Conservation (phyloP, 2,113 vertebrate genomes). For the Pan paniscus region DNA sequence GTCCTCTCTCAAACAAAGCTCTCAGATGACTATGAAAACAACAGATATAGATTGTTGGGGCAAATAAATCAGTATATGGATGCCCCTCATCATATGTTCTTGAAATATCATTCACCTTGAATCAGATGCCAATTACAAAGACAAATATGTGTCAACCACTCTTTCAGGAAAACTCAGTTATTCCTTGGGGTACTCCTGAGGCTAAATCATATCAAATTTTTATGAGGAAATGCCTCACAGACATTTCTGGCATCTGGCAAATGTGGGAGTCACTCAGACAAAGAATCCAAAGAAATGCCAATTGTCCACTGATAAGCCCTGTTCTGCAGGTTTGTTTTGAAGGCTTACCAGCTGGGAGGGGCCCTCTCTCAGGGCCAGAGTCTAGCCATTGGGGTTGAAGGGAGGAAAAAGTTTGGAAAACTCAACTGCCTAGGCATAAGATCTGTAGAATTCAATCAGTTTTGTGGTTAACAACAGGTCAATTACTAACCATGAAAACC, state of each 20-base stretch:
- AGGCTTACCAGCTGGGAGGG: not conserved
- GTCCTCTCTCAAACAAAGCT: not conserved
- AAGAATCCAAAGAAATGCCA: not conserved
- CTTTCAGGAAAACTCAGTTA: not conserved
- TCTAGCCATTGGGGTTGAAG: not conserved
- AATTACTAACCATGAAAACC: not conserved
- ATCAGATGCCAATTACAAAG: not conserved
- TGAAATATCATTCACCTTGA: not conserved
- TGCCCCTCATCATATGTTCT: not conserved
- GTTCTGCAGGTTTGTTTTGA: not conserved
- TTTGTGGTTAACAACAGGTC: not conserved
- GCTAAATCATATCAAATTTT: not conserved
- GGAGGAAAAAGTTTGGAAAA: not conserved
- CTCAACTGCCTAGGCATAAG: not conserved
- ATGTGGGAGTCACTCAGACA: not conserved
- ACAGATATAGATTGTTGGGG: not conserved
- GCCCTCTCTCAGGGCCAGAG: not conserved
- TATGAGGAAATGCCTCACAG: not conserved
- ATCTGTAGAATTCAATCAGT: not conserved
- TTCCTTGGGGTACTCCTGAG: not conserved
- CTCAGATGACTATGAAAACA: not conserved
- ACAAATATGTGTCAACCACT: not conserved
- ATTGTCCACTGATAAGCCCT: not conserved
- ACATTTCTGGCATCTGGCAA: not conserved
- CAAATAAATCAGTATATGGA: not conserved